A percentile compares a stretch with the other conserved stretches of the same genome.
Conservation (phyloP, 2,113 vertebrate genomes). For the Callospermophilus lateralis region DNA sequence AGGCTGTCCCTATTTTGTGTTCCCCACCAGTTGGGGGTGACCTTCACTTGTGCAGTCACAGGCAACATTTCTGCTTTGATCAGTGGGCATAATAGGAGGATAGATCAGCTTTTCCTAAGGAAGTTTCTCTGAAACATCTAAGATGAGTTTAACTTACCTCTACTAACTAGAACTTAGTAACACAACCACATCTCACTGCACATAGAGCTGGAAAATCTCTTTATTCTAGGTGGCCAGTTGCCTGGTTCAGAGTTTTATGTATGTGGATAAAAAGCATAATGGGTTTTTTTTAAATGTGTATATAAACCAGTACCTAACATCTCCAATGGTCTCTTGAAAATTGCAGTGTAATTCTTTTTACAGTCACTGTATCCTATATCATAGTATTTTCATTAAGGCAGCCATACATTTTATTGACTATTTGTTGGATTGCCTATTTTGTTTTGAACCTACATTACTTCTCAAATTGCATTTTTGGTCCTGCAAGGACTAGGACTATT, state of each 20-base stretch:
- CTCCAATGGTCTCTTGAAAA: no score
- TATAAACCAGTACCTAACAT: background rate
- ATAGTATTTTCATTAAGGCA: background rate
- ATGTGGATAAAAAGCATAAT: background rate
- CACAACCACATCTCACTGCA: background rate
- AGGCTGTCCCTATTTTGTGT: background rate
- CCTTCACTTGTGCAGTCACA: background rate
- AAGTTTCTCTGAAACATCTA: background rate
- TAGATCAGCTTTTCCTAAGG: background rate
- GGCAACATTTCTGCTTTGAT: background rate
- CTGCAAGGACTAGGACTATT: background rate
- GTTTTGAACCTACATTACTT: background rate
- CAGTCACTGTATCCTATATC: background rate
- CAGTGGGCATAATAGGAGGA: background rate
- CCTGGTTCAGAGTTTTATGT: background rate
- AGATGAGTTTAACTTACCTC: background rate
- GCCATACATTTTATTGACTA: background rate
- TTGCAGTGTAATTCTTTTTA: background rate
- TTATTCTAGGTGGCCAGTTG: background rate
- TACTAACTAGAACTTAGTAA: background rate
- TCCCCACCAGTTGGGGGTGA: background rate
- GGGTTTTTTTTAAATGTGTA: background rate
- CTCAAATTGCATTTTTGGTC: background rate
- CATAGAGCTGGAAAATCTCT: background rate
- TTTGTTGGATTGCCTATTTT: background rate